These are phyloP conservation scores for Gymnothorax javanicus DNA, from an alignment of 2,797 vertebrate species.

Conservation along the genomic window DNA sequence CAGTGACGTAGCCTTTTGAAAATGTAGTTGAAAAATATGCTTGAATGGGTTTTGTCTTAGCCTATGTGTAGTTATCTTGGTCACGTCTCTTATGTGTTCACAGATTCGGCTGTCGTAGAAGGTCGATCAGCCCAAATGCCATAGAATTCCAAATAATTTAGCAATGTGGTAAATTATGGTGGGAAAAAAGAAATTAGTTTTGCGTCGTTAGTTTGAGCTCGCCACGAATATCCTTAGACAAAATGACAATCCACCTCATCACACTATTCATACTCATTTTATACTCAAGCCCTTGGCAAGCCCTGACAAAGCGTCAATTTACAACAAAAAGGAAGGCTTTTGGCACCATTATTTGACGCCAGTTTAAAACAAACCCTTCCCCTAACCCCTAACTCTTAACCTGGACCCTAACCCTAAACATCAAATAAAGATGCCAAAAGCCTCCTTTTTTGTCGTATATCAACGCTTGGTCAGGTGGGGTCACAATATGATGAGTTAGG, in stretches of 20 bases:
- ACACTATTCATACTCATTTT: background rate
- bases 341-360: too few species aligned
- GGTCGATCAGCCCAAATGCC: background rate
- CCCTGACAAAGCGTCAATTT: too few species aligned
- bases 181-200: background rate
- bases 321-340: too few species aligned
- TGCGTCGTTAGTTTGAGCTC: background rate
- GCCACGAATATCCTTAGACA: background rate
- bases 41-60: background rate
- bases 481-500: too few species aligned
- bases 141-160: background rate
- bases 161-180: background rate
- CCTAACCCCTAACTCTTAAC: too few species aligned
- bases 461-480: too few species aligned
- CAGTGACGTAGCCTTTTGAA: background rate
- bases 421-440: too few species aligned
- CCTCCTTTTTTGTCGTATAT: too few species aligned
- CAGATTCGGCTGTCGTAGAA: background rate
- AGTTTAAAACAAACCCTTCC: too few species aligned
- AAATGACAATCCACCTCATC: background rate
- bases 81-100: background rate
- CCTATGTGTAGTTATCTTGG: background rate
- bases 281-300: background rate
- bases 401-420: too few species aligned
- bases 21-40: background rate